These are phyloP conservation scores for Pteromalus puparum DNA, from an alignment of 1,140 invertebrate species.

Conservation along the genomic window DNA sequence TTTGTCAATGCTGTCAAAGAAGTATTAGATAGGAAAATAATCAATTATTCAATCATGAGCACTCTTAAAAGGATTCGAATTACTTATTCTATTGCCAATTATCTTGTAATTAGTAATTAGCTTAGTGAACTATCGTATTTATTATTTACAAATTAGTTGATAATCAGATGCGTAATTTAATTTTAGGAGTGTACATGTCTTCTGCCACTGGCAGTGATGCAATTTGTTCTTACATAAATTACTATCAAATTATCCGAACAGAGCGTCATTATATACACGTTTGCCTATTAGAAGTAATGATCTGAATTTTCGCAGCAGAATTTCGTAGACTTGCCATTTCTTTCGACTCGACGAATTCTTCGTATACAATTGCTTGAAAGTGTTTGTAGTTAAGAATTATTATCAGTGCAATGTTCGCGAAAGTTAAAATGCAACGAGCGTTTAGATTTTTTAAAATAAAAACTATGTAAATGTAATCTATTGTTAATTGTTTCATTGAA, in stretches of 20 bases:
- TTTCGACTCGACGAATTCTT: conserved; percentile 28
- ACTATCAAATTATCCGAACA: conserved; percentile 11
- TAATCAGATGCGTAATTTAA: conserved; percentile 31
- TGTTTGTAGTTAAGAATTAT: conserved; percentile 24
- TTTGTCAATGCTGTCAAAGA: conserved; percentile 23
- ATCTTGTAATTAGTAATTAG: conserved; percentile 44
- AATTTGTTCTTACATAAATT: neutral
- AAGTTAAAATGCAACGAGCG: conserved; percentile 23
- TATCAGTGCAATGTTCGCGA: conserved; percentile 19
- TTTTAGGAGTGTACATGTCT: conserved; percentile 7
- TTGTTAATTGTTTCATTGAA: conserved; percentile 28
- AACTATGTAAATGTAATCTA: conserved; percentile 32
- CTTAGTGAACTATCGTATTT: conserved; percentile 19
- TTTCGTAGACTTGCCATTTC: conserved; percentile 19
- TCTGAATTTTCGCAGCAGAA: conserved; percentile 27
- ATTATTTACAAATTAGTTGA: conserved; percentile 43
- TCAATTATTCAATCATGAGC: conserved; percentile 34
- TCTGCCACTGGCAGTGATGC: neutral
- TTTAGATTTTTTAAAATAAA: conserved; percentile 37
- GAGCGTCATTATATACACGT: conserved; percentile 22
- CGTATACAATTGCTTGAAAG: conserved; percentile 4
- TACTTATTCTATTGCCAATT: conserved; percentile 40
- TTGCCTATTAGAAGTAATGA: conserved; percentile 15
- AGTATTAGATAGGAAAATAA: conserved; percentile 52
- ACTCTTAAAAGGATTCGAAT: conserved; percentile 40